Evolutionary conservation across 2,113 vertebrate species (phyloP).

Genomic region (Mus pahari): DNA sequence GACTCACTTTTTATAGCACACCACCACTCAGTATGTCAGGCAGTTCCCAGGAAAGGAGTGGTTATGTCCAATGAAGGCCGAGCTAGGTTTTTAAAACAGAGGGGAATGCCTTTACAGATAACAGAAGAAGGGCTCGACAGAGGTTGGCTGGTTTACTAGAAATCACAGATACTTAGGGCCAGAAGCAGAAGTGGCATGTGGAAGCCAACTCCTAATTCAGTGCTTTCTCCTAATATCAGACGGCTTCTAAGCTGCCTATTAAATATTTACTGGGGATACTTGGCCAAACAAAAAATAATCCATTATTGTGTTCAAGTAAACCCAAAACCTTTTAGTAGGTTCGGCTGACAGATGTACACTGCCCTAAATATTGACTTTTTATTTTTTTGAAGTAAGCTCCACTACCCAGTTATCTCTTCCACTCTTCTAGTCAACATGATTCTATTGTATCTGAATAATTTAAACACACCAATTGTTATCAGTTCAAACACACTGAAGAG

Average conservation of each 20-base stretch:
- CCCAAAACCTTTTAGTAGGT: conserved; percentile 68
- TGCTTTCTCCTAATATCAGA: conserved; percentile 51
- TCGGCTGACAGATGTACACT: conserved; percentile 35
- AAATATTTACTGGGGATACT: conserved; percentile 69
- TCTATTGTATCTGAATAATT: conserved; percentile 61
- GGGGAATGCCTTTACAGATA: neutral
- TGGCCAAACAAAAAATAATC: conserved; percentile 69
- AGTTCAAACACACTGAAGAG: conserved; percentile 43
- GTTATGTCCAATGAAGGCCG: neutral
- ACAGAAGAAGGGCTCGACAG: neutral
- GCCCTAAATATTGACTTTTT: conserved; percentile 49
- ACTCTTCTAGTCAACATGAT: conserved; percentile 48
- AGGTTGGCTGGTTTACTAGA: neutral
- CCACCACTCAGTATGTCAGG: neutral
- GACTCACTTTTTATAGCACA: neutral
- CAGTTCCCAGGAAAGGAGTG: conserved; percentile 9
- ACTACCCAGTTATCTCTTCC: conserved; percentile 23
- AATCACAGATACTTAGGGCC: neutral
- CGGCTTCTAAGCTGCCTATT: conserved; percentile 43
- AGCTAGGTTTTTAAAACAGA: neutral
- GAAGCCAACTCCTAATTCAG: conserved; percentile 38
- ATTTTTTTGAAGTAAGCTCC: conserved; percentile 53
- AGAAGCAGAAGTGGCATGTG: conserved; percentile 3
- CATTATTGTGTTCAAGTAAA: conserved; percentile 57
- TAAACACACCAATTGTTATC: conserved; percentile 43